Evolutionary conservation across 2,888 invertebrate species (phyloP), one percentile per base, ranked within the genome.

Genomic region (Drosophila melanosoma): DNA sequence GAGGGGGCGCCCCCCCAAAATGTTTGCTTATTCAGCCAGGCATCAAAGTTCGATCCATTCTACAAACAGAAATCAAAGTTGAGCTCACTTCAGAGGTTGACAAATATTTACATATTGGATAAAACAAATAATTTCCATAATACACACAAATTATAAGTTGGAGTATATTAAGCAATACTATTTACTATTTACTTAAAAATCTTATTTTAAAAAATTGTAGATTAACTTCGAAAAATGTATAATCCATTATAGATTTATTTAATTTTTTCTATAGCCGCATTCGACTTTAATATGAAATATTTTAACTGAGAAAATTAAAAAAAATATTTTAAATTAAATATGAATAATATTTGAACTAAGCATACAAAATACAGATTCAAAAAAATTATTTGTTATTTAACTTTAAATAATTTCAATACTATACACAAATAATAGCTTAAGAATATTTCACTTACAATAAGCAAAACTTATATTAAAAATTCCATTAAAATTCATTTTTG

Each of bases 11-110:
- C 60, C 1, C 17, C 53, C 60, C 69, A 42, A 79, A 84, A 71
- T 82, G 79, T 85, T 87, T 84, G 67, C 68, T 54, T 69, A 78
- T 79, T 82, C 64, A 75, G 80, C 45, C 69, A 77, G 69, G 58
- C 87, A 76, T 82, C 74, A 76, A 68, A 81, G 67, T 72, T 29
- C 82, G 70, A 68, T 81, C 69, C 87, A 74, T 79, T 82, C 87
- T 76, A 73, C 76, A 85, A 85, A 82, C 62, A 79, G 0, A 62
- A 60, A 51, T 53, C 29, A 38, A 38, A 38, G 26, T 60, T 45
- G 36, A 54, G 20, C 29, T 53, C 1, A 59, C 49, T 52, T 57
- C 20, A 26, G 38, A 32, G 11, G 35, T 56, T 61, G 6, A 10
- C 69, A 69, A 69, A 69, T 62, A 61, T 52, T 26, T 49, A 15